Base-by-base conservation (phyloP, 2,888 invertebrate species). In the Lithophane leautieri region DNA sequence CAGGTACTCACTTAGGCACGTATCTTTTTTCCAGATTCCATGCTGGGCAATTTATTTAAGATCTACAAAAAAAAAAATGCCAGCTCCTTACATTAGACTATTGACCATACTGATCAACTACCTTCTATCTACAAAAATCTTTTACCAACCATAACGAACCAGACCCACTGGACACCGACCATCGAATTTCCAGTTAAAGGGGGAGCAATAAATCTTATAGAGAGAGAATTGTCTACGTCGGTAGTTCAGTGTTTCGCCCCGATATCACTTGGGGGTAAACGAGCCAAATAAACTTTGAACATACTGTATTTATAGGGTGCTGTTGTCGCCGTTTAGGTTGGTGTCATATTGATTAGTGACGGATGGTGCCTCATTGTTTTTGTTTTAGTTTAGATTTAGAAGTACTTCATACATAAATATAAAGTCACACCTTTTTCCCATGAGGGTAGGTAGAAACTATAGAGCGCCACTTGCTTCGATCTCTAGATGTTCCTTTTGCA, bases 131-230 rank as follows among this genome's bases (percentile, higher is more conserved):
- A n/a, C n/a, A n/a, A n/a, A n/a, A n/a, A 56, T 70, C 19, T 58
- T 70, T 28, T 25, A 7, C 11, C 28, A 47, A 34, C 28, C 22
- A 42, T 60, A 73, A 47, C 66, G 52, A 65, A 71, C 62, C 56
- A 67, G 40, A 70, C 54, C 25, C 50, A 40, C 47, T 74, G 62
- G 69, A 75, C 54, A 65, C 19, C 40, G 54, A 47, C 34, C 47
- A 61, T 69, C 79, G 89, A 89, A 89, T 91, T 91, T 88, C 77
- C 88, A 90, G 91, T 89, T 91, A 90, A 93, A 93, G 90, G 91
- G 91, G 90, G 89, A 79, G 81, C 90, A 66, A 92, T 93, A 93
- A 93, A 93, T 94, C 92, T 91, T 81, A 68, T 72, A 71, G 78
- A 79, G 87, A 71, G 78, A 79, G 87, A 85, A 91, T 90, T 91